Percentiles rank a stretch among this genome's conserved stretches.
phyloP scores from a whole-genome alignment of 1,140 invertebrate genomes.

The Babylonia areolata region DNA sequence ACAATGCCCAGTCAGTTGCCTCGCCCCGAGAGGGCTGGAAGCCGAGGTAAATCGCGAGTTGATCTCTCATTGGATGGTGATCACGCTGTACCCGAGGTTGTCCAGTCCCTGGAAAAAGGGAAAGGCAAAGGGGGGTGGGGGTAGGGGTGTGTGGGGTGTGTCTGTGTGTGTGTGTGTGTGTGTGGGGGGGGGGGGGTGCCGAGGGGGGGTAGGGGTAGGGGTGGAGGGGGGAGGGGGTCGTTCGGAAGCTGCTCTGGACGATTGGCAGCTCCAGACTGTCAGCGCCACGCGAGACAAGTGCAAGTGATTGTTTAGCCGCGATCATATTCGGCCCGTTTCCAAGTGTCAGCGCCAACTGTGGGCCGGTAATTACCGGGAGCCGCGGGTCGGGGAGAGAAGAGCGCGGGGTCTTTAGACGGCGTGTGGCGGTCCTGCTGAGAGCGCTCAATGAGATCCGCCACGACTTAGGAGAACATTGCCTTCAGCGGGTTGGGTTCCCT shows the following conservation, averaged over 20 bases:
- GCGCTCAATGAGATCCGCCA: not conserved
- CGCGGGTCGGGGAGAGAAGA: not conserved
- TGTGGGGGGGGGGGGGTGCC: not conserved
- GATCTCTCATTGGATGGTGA: not conserved
- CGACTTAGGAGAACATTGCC: not conserved
- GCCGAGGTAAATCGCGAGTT: not conserved
- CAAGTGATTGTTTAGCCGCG: constrained; percentile 16
- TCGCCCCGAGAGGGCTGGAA: not conserved
- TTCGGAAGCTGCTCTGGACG: not conserved
- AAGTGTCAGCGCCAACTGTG: constrained; percentile 20
- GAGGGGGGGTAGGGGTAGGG: not conserved
- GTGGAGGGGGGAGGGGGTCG: not conserved
- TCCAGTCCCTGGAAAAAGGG: not conserved
- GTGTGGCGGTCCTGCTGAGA: not conserved
- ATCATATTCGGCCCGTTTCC: not conserved
- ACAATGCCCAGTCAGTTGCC: not conserved
- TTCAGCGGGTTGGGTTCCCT: not conserved
- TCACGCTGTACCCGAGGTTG: not conserved
- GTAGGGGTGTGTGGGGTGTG: not conserved
- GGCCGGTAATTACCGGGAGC: constrained; percentile 11
- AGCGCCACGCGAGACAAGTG: not conserved
- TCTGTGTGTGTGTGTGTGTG: no score
- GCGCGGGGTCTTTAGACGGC: not conserved
- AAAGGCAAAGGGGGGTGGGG: not conserved
- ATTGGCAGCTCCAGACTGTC: constrained; percentile 27